Percentiles rank a stretch among this genome's conserved stretches.
Evolutionary conservation across 1,140 invertebrate species (phyloP).

Genomic region (Aphidius ervi): DNA sequence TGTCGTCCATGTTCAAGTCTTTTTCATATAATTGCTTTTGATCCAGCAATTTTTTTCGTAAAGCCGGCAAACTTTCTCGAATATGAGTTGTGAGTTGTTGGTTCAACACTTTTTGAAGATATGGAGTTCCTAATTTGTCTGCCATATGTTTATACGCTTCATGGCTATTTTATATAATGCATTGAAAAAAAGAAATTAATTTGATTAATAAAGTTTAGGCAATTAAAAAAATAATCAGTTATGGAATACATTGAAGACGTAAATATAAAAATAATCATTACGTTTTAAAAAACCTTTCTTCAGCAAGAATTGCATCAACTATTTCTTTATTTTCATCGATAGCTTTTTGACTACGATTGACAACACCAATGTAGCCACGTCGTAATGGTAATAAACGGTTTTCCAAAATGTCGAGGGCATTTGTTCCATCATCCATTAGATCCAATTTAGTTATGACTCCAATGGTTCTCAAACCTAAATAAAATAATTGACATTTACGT

Average conservation of each 20-base stretch:
- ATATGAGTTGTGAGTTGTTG: constrained; percentile 99
- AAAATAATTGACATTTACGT: not conserved
- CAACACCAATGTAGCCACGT: constrained; percentile 96
- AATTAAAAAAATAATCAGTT: not conserved
- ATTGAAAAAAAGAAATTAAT: too few species aligned
- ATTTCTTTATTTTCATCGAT: constrained; percentile 98
- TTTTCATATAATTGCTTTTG: constrained; percentile 92
- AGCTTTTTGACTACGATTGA: constrained; percentile 98
- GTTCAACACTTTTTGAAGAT: constrained; percentile 94
- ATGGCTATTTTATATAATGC: constrained; percentile 59
- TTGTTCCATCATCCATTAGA: constrained; percentile 99
- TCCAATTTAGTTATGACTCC: constrained; percentile 99
- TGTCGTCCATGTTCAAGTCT: constrained; percentile 98
- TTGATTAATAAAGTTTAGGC: too few species aligned
- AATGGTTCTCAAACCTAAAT: constrained; percentile 87
- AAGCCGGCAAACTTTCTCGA: constrained; percentile 89
- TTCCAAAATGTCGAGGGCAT: constrained; percentile 96
- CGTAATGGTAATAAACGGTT: constrained; percentile 94
- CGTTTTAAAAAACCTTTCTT: constrained; percentile 96
- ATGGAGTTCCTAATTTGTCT: constrained; percentile 94
- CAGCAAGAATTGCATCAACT: constrained; percentile 86
- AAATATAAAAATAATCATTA: constrained; percentile 37
- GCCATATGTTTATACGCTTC: constrained; percentile 92
- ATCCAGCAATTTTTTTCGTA: constrained; percentile 94
- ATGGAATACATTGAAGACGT: not conserved